Evolutionary conservation across 2,888 invertebrate genomes (phyloP), one percentile per base, ranked within the genome.

Genomic region (Hirtodrosophila trivittata): DNA sequence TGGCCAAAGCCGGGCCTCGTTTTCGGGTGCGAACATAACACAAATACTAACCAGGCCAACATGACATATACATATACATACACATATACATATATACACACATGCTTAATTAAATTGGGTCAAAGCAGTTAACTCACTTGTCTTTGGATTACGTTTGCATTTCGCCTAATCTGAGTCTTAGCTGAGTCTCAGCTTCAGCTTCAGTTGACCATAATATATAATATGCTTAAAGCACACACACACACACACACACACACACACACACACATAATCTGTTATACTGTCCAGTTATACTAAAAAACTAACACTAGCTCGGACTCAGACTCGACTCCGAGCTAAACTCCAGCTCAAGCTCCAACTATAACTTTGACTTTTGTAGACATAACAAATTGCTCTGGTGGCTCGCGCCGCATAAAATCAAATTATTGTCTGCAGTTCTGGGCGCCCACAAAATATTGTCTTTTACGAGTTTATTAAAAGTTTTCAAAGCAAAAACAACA

Each of bases 101-200:
- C 55, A 62, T 66, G 72, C 75, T 74, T 84, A 82, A 84, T 84
- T 82, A 77, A 82, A 84, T 82, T 84, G 81, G 81, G 81, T 84
- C 84, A 77, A 65, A 68, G 62, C 77, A 76, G 84, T 84, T 84
- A 82, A 76, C 84, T 84, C 76, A 74, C 84, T 84, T 82, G 81
- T 81, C 81, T 74, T 68, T 70, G 74, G 81, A 75, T 84, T 81
- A 84, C 67, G 76, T 77, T 81, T 74, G 81, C 77, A 84, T 77
- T 75, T 65, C 64, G 74, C 77, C 77, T 75, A 71, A 81, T 81
- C 84, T 77, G 50, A 45, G 67, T 45, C 63, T 49, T 50, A 56
- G 66, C 57, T 28, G 4, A 30, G 35, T 41, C 51, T 41, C 43
- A 49, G 28, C 42, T 45, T 50, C 49, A 37, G 43, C 21, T 38